Conservation (phyloP, 2,888 invertebrate genomes). For the Aspidiotus destructor region DNA sequence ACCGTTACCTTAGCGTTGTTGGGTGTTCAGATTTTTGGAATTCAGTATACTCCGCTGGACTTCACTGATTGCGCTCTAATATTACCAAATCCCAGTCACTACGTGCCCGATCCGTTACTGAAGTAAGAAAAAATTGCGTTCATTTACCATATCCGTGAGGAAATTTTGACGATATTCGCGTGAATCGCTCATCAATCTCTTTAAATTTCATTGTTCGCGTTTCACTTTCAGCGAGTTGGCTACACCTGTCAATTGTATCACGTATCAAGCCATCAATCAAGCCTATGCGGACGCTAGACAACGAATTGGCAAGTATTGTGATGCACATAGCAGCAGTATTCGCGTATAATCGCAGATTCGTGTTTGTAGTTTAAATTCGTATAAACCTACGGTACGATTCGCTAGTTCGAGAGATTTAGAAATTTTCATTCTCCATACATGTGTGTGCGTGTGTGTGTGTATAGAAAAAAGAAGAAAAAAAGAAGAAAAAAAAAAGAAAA, state of each 20-base stretch:
- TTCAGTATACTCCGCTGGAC: conserved; percentile 34
- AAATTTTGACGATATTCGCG: neutral
- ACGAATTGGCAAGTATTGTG: conserved; percentile 67
- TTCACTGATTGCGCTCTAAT: conserved; percentile 34
- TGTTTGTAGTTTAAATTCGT: no score
- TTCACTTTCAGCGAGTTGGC: conserved; percentile 25
- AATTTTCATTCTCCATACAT: no score
- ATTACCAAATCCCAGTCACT: conserved; percentile 16
- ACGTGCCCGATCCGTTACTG: conserved; percentile 5
- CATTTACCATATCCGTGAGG: neutral
- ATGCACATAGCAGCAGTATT: neutral
- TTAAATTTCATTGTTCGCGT: neutral
- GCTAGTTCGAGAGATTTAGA: no score
- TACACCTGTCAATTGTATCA: conserved; percentile 47
- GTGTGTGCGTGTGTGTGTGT: no score
- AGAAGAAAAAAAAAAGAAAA: no score
- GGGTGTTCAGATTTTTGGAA: neutral
- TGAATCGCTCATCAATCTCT: neutral
- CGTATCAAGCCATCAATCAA: conserved; percentile 79
- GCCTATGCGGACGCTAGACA: conserved; percentile 79
- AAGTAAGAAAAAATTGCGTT: conserved; percentile 4
- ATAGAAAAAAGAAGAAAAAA: no score
- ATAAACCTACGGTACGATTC: no score
- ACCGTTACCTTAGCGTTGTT: neutral
- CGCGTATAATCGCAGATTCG: no score